Base-by-base conservation (phyloP, 2,113 vertebrate species). In the Nothoprocta perdicaria region DNA sequence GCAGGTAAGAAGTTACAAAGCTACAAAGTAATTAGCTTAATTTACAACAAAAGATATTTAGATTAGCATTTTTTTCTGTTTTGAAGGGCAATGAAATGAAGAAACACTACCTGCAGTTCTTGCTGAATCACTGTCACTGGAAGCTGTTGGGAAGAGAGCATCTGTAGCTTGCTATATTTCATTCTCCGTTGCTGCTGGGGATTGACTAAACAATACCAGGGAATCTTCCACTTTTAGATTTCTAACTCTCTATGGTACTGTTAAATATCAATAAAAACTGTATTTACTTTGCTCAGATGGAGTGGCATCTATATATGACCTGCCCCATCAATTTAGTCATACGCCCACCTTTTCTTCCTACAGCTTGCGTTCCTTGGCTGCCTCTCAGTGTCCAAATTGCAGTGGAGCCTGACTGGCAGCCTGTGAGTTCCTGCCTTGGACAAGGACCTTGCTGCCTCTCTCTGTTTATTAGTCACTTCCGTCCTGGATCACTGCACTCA, bases 151-250 rank as follows among this genome's bases (percentile, higher is more conserved):
- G 66, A 89, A 90, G 35, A n/a, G 88, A 58, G 46, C 19, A 62
- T 58, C 29, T 86, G 66, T 73, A 57, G 27, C 53, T 1, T 48
- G 80, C 84, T 71, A 40, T 19, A 63, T 1, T 2, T 68, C 60
- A 65, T 78, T 75, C 35, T 88, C 38, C 67, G 78, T 58, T 75
- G 63, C 43, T 88, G 53, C 62, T 65, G 31, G 41, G 53, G 53
- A 46, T 1, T 2, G 58, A 45, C 43, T 79, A 86, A 78, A 74
- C 60, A 5, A 72, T 68, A 65, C 16, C 24, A 79, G 62, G 60
- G 84, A 92, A 93, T 80, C 50, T 53, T 92, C 58, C 63, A 94
- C 87, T 75, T 82, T 45, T 45, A 69, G 58, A 73, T 55, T 26
- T 88, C 52, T 40, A 21, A 48, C 24, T 75, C 66, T 81, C 55